Conservation (phyloP, 1,140 invertebrate genomes). For the Heliconius hewitsoni region DNA sequence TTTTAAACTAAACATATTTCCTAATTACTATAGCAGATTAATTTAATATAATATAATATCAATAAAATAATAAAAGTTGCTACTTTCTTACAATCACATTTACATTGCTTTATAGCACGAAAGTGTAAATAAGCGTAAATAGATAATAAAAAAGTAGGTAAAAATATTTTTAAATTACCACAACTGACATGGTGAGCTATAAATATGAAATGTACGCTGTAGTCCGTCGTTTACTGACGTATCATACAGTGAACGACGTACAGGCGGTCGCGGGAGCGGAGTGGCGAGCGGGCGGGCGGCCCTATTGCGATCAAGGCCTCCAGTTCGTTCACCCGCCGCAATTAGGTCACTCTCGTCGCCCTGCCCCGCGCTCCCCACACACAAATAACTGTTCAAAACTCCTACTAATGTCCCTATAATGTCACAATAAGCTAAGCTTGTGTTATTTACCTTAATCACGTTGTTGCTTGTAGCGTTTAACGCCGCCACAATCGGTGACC, state of each 20-base stretch:
- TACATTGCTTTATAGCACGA: not conserved
- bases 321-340: conserved; percentile 73
- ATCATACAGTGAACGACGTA: too few species aligned
- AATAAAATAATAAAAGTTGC: not conserved
- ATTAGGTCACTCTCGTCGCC: conserved; percentile 73
- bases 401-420: conserved; percentile 63
- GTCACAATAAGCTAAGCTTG: conserved; percentile 40
- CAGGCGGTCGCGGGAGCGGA: conserved; percentile 33
- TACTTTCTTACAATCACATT: not conserved
- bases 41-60: not conserved
- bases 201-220: conserved; percentile 1
- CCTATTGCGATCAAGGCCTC: conserved; percentile 77
- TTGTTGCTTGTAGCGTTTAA: conserved; percentile 3
- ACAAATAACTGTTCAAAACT: conserved; percentile 74
- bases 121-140: not conserved
- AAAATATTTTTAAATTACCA: not conserved
- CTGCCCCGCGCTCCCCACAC: conserved; percentile 59
- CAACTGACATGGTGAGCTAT: not conserved
- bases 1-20: not conserved
- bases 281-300: conserved; percentile 32
- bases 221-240: too few species aligned
- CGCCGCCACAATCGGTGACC: conserved; percentile 30
- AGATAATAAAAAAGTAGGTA: not conserved
- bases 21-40: not conserved
- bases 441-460: conserved; percentile 34